phyloP scores from a whole-genome alignment of 2,888 invertebrate species.

The Pteria penguin region DNA sequence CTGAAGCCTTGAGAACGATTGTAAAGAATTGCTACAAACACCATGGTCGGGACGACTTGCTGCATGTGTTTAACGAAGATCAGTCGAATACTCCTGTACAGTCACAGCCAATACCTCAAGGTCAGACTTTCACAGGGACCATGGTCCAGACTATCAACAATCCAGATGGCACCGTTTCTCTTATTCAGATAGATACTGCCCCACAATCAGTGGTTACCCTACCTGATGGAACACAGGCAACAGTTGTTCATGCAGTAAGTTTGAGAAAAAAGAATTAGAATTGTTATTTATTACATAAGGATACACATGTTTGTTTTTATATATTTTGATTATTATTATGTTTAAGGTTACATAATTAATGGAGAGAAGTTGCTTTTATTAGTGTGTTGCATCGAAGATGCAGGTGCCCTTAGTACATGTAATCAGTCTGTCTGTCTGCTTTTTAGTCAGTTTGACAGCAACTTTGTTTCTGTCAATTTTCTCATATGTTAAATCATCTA shows the following conservation, averaged over 20 bases:
- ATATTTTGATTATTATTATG: too few species aligned
- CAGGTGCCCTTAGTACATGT: too few species aligned
- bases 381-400: too few species aligned
- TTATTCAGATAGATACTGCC: slow-evolving; percentile 87
- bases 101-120: slow-evolving; percentile 22
- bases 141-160: slow-evolving; percentile 97
- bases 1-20: slow-evolving; percentile 96
- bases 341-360: too few species aligned
- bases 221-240: slow-evolving; percentile 96
- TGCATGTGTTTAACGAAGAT: slow-evolving; percentile 93
- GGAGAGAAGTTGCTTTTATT: too few species aligned
- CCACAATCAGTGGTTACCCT: slow-evolving; percentile 88
- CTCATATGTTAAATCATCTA: too few species aligned
- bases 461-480: too few species aligned
- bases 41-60: slow-evolving; percentile 95
- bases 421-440: too few species aligned
- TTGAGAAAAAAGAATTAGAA: too few species aligned
- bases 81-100: slow-evolving; percentile 17
- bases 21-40: slow-evolving; percentile 99
- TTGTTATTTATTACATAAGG: too few species aligned
- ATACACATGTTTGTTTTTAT: too few species aligned
- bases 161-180: slow-evolving; percentile 96
- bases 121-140: slow-evolving; percentile 83
- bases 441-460: too few species aligned
- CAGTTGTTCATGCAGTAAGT: slow-evolving; percentile 86